phyloP scores from a whole-genome alignment of 1,140 invertebrate species.

The Drosophila pseudoananassae region DNA sequence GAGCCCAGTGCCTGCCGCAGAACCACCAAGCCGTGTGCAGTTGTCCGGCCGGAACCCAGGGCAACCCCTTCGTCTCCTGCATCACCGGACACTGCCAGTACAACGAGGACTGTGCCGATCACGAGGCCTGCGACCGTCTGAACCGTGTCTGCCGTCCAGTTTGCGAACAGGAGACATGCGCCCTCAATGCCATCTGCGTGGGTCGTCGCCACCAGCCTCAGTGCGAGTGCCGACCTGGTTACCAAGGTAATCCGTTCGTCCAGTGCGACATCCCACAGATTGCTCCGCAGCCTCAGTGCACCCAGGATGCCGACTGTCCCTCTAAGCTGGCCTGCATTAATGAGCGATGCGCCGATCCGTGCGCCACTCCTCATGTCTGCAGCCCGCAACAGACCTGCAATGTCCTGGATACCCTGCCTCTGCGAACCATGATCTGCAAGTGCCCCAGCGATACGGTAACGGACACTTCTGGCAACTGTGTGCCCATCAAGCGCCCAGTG shows the following conservation, averaged over 20 bases:
- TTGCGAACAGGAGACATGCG: slow-evolving; percentile 91
- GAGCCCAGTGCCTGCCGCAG: slow-evolving; percentile 90
- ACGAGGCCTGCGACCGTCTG: slow-evolving; percentile 93
- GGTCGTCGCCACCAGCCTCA: slow-evolving; percentile 90
- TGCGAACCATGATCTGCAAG: slow-evolving; percentile 92
- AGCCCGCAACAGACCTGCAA: slow-evolving; percentile 90
- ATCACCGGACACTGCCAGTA: slow-evolving; percentile 93
- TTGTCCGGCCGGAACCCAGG: slow-evolving; percentile 93
- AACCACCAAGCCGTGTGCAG: slow-evolving; percentile 91
- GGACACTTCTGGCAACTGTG: slow-evolving; percentile 87
- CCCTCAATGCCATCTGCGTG: slow-evolving; percentile 89
- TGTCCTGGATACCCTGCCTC: slow-evolving; percentile 90
- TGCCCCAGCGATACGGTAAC: slow-evolving; percentile 90
- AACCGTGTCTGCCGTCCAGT: slow-evolving; percentile 93
- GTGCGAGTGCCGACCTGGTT: slow-evolving; percentile 90
- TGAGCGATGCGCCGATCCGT: slow-evolving; percentile 90
- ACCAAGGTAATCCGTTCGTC: slow-evolving; percentile 91
- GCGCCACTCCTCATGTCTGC: slow-evolving; percentile 88
- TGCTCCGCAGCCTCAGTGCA: slow-evolving; percentile 87
- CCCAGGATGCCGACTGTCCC: slow-evolving; percentile 90
- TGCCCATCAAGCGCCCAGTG: slow-evolving; percentile 84
- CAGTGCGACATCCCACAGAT: slow-evolving; percentile 87
- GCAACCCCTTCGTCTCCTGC: slow-evolving; percentile 92
- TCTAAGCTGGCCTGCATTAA: slow-evolving; percentile 91
- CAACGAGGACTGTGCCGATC: slow-evolving; percentile 94